Base-by-base conservation (phyloP, 2,888 invertebrate species). In the Cataglyphis rosenhaueri region DNA sequence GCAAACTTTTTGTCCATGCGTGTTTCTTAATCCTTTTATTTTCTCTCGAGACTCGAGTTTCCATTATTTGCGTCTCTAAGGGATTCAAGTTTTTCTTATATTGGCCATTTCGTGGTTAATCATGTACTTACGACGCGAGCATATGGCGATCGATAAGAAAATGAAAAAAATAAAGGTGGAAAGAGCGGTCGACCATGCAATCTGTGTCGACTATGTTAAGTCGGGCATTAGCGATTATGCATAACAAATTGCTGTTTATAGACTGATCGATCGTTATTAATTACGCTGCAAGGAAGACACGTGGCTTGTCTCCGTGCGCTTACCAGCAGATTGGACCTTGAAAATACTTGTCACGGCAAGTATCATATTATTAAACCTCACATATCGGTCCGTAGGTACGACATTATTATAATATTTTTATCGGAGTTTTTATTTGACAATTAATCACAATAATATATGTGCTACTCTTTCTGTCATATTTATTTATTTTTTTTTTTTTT, bases 201-300 rank as follows among this genome's bases (percentile, higher is more conserved):
- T 78, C 59, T 78, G 21, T 68, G 70, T 59, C 78, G 78, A 59
- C 68, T 25, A 21, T 21, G 70, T 70, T 78, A 78, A 78, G 70
- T 68, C 68, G 41, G 44, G 68, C 44, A 70, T 78, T 70, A 70
- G 32, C 59, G 21, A 70, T 78, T 70, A 70, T 32, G 76, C 68
- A n/a, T 68, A 57, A 68, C 32, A 21, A 41, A 41, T 44, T 32
- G 57, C 57, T 59, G 29, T n/a, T 78, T 78, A 70, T 70, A 78
- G 78, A 78, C 10, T 41, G n/a, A 78, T 78, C 78, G 70, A 78
- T 59, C 18, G 21, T 38, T 35, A 15, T 70, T 78, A 78, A 15
- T 78, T 70, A 70, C 59, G 76, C 68, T 68, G 1, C 57, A 15
- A 57, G 10, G 76, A 32, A 78, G 57, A 78, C 70, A 78, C 70